phyloP scores from a whole-genome alignment of 2,797 vertebrate species.

The Gymnocypris eckloni region DNA sequence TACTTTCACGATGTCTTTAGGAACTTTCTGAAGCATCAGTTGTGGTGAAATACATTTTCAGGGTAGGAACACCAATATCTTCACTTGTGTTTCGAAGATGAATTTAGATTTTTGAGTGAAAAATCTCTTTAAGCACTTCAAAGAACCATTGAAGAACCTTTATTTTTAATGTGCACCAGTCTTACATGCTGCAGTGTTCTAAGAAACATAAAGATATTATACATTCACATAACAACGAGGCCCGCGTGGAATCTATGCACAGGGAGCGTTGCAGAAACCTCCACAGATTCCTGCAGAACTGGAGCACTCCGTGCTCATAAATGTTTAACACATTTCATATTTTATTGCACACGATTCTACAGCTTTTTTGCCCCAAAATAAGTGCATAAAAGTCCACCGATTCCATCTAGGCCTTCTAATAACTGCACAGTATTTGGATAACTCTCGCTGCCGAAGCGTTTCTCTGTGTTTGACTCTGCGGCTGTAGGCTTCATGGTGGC shows the following conservation, averaged over 20 bases:
- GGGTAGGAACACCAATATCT: neutral
- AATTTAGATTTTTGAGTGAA: neutral
- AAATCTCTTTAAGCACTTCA: neutral
- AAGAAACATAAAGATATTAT: neutral
- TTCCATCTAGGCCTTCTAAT: conserved; percentile 1
- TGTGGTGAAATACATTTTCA: neutral
- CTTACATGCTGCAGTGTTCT: neutral
- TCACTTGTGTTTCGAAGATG: neutral
- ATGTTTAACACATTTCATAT: conserved; percentile 12
- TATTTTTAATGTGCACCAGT: neutral
- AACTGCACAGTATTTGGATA: neutral
- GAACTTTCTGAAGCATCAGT: neutral
- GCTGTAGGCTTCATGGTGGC: conserved; percentile 68
- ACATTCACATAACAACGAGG: neutral
- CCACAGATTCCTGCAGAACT: neutral
- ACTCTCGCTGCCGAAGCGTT: conserved; percentile 8
- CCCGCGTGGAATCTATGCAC: neutral
- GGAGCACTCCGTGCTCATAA: neutral
- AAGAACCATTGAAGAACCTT: neutral
- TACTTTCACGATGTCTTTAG: neutral
- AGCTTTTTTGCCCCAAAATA: neutral
- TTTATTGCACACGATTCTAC: neutral
- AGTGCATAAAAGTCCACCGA: neutral
- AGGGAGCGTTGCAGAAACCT: neutral
- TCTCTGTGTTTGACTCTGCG: neutral